Base-by-base conservation (phyloP, 2,888 invertebrate genomes). In the Dexiosoma caninum region DNA sequence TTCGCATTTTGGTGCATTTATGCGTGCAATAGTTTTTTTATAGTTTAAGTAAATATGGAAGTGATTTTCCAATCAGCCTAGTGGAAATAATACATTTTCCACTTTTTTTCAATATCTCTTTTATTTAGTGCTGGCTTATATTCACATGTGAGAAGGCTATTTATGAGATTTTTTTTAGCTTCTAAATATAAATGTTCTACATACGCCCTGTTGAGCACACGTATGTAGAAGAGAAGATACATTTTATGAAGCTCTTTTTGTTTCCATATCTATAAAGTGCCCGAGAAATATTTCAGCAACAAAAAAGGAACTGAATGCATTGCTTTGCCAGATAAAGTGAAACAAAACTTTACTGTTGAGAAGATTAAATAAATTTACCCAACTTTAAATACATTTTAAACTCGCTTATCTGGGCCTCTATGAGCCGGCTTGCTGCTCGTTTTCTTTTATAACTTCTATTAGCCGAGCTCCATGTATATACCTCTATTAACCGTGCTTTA, bases 31-130 rank as follows among this genome's bases (percentile, higher is more conserved):
- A 69, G 64, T 53, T 30, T 16, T 44, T 67, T 60, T 49, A 10
- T 35, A 49, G 30, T 40, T 55, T 14, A 70, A 69, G 53, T 42
- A 32, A 53, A 59, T 53, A 55, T 81, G 75, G 71, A 82, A 81
- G 81, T 83, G 83, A 83, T 83, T 83, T 83, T 83, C 83, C 82
- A 83, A 83, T 83, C 83, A 82, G 82, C 81, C 76, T 79, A 82
- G 82, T 82, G 78, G 66, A 83, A 83, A 78, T 78, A 82, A 83
- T 82, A 69, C 35, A 66, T 64, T 76, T 76, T 53, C 55, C 67
- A 21, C 23, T 10, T 27, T 21, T 32, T n/a, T 46, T 72, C 53
- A 14, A 35, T 64, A 30, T 40, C 16, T 64, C 44, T 53, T 67
- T 55, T 55, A 27, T 5, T 5, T 27, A 27, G 42, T 32, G 27